Evolutionary conservation across 2,888 invertebrate genomes (phyloP).

Genomic region (Rhogogaster chlorosoma): DNA sequence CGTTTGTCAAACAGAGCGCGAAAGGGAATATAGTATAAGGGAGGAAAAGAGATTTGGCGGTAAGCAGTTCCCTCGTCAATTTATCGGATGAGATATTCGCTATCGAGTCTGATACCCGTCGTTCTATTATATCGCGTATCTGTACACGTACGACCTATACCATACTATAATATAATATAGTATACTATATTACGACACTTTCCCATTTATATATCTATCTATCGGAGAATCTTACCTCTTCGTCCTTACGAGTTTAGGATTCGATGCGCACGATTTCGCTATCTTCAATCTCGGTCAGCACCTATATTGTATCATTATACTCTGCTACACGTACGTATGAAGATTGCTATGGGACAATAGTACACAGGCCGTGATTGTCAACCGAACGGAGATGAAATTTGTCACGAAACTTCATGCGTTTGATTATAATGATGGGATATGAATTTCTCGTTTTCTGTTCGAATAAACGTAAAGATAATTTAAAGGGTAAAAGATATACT

Average conservation of each 20-base stretch:
- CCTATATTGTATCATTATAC: not conserved
- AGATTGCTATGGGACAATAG: not conserved
- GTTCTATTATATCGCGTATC: conserved; percentile 26
- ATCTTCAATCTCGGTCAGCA: not conserved
- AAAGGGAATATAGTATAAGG: conserved; percentile 12
- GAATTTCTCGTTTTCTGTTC: too few relatives aligned
- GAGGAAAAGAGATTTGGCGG: conserved; percentile 9
- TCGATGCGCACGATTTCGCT: conserved; percentile 35
- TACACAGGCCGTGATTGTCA: not conserved
- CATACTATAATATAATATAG: not conserved
- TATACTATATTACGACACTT: not conserved
- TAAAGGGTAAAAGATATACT: too few relatives aligned
- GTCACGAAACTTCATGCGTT: not conserved
- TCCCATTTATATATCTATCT: not conserved
- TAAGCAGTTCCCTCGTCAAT: conserved; percentile 21
- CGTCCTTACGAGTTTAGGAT: not conserved
- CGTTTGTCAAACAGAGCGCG: conserved; percentile 22
- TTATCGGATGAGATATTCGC: conserved; percentile 31
- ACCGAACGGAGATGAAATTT: not conserved
- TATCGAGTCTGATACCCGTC: conserved; percentile 22
- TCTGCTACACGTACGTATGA: not conserved
- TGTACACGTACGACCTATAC: not conserved
- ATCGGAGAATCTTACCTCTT: not conserved
- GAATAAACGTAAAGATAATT: too few relatives aligned
- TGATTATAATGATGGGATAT: too few relatives aligned